Evolutionary conservation across 2,113 vertebrate species (phyloP).

Genomic region (Protobothrops flavoviridis): DNA sequence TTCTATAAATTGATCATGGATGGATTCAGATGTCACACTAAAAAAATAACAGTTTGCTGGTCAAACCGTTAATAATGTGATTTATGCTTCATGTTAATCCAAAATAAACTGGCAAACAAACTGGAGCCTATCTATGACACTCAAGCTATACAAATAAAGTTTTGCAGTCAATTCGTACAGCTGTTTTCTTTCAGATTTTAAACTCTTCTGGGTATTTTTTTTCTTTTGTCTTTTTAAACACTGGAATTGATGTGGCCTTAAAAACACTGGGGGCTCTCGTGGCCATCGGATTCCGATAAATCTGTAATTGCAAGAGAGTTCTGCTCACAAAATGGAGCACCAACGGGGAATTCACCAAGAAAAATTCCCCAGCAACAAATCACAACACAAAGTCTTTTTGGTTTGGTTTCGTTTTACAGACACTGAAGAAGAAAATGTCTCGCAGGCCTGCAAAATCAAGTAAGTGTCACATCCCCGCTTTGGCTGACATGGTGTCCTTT

Average conservation of each 20-base stretch:
- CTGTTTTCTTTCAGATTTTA: not conserved
- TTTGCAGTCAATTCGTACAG: not conserved
- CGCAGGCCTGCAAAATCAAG: constrained; percentile 80
- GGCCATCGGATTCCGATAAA: not conserved
- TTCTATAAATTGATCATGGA: not conserved
- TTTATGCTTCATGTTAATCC: not conserved
- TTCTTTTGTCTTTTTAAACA: not conserved
- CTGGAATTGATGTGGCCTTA: not conserved
- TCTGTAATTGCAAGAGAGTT: not conserved
- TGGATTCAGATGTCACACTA: too few relatives aligned
- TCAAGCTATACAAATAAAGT: not conserved
- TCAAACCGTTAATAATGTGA: not conserved
- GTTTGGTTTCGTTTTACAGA: constrained; percentile 70
- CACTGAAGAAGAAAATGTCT: constrained; percentile 69
- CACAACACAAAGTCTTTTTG: rapidly evolving
- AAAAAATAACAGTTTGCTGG: too few relatives aligned
- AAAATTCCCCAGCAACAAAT: not conserved
- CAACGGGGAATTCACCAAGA: not conserved
- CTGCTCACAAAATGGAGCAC: not conserved
- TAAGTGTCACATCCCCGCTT: constrained; percentile 65
- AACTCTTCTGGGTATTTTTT: not conserved
- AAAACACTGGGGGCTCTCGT: not conserved
- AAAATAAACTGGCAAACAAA: not conserved
- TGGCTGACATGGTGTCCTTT: not conserved
- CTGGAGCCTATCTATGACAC: not conserved